These are phyloP conservation scores for Chelon auratus DNA, from an alignment of 2,797 vertebrate genomes.

Conservation along the genomic window DNA sequence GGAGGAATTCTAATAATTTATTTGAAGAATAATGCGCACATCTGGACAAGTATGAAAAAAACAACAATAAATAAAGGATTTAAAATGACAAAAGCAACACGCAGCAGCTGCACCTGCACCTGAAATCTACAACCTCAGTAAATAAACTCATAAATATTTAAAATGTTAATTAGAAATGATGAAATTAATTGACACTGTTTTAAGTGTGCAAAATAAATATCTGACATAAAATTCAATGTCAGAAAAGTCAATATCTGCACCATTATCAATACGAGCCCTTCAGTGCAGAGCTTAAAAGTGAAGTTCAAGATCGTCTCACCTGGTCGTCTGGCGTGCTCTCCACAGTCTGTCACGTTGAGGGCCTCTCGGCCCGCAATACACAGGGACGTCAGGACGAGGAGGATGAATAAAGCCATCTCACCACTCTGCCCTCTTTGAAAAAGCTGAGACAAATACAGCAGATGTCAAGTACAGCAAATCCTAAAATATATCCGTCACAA, in stretches of 20 bases:
- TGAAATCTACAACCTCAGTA: not conserved
- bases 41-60: not conserved
- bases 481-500: constrained; percentile 36
- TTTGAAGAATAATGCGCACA: not conserved
- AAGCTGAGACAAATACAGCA: constrained; percentile 55
- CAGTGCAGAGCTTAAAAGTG: not conserved
- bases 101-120: no score
- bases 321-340: constrained; percentile 63
- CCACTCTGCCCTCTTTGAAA: constrained; percentile 56
- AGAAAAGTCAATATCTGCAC: not conserved
- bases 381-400: constrained; percentile 68
- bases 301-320: constrained; percentile 50
- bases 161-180: not conserved
- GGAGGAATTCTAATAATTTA: not conserved
- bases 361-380: constrained; percentile 71
- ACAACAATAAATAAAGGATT: not conserved
- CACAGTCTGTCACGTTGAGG: constrained; percentile 69
- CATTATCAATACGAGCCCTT: constrained; percentile 11
- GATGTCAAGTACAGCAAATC: constrained; percentile 40
- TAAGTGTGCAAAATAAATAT: constrained; percentile 16
- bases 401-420: constrained; percentile 70
- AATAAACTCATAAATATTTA: no score
- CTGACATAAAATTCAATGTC: not conserved
- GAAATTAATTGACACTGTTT: not conserved
- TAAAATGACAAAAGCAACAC: not conserved